phyloP scores from a whole-genome alignment of 2,113 vertebrate species.

The Alethe castanea region DNA sequence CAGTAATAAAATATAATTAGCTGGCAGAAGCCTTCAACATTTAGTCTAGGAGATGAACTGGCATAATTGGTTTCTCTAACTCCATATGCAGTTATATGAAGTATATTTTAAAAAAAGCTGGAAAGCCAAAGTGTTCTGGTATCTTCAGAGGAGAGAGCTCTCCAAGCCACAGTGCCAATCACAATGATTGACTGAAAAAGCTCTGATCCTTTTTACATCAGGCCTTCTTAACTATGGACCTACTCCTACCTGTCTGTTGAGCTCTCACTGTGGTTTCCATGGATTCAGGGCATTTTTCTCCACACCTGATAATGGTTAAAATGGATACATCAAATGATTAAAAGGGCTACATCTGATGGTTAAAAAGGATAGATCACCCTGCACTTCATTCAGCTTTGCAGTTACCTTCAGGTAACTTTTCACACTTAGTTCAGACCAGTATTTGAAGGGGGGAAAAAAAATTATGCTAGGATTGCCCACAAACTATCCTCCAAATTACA shows the following conservation, averaged over 20 bases:
- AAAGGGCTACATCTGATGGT: background rate
- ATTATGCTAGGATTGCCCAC: background rate
- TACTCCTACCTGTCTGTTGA: background rate
- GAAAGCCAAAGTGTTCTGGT: background rate
- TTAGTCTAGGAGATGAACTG: background rate
- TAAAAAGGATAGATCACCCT: background rate
- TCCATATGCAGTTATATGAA: background rate
- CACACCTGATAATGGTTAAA: background rate
- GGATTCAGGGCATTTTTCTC: background rate
- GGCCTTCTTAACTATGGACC: background rate
- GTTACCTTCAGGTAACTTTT: background rate
- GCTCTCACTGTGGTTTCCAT: rapidly evolving
- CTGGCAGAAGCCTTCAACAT: background rate
- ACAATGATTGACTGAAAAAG: background rate
- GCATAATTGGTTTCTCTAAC: background rate
- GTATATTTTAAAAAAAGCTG: background rate
- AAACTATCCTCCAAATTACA: background rate
- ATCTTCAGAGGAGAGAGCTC: background rate
- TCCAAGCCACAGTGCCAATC: background rate
- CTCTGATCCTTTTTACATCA: background rate
- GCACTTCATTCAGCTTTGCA: background rate
- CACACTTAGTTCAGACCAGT: background rate
- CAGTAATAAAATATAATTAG: background rate
- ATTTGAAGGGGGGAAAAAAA: background rate
- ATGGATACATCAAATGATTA: background rate